Base-by-base conservation (phyloP, 2,113 vertebrate genomes). In the Trinectes maculatus region DNA sequence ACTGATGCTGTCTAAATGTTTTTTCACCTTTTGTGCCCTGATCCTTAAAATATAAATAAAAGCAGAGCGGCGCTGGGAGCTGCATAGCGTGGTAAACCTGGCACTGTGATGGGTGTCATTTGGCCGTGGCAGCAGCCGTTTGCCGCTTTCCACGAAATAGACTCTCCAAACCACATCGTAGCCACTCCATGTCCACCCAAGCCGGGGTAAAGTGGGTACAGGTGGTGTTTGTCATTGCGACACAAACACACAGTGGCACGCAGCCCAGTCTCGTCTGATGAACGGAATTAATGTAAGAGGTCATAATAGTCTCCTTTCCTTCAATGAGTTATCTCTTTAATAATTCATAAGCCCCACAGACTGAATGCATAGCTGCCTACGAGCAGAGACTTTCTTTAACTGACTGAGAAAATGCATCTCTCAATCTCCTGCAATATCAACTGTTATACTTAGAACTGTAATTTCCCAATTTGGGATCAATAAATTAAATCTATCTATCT, bases 1-100 rank as follows among this genome's bases (percentile, higher is more conserved):
- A 58, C 55, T 25, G 28, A 68, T 2, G 29, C 40, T 46, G 57
- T 79, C 48, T 71, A 64, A 84, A 76, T 76, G 42, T 81, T 83
- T 66, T 74, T 64, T 63, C 67, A 80, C 63, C 78, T 77, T 62
- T 58, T 80, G 63, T 71, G 51, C 43, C 39, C 8, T 48, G 24
- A 40, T 71, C 36, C 28, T 64, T 48, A 46, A 53, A 73, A 31
- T 28, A 62, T 18, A 47, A 52, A 62, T 53, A 51, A 51, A 6
- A 46, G 55, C 43, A 33, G 42, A 61, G 67, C 11, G 9, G 33
- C 63, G 39, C 43, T 24, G 55, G 51, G 22, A 57, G 48, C 46
- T 15, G 52, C 16, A 6, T 18, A 26, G 36, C 13, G n/a, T 31
- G 21, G 10, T 10, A n/a, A n/a, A n/a, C n/a, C n/a, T 69, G 80